A percentile compares a stretch with the other conserved stretches of the same genome.
Evolutionary conservation across 2,888 invertebrate species (phyloP).

Genomic region (Leptopilina myrica): DNA sequence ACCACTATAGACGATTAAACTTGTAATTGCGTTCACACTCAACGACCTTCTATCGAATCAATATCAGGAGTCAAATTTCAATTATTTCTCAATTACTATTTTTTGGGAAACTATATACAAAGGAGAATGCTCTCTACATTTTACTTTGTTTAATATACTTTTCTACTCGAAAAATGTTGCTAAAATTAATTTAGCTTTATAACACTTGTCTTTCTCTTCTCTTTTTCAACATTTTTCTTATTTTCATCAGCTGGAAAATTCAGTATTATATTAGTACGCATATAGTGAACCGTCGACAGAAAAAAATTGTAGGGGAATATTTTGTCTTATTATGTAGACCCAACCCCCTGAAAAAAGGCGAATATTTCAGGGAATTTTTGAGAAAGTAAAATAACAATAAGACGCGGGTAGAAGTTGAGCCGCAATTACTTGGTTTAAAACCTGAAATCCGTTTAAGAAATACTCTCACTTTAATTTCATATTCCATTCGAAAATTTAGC

Average conservation of each 20-base stretch:
- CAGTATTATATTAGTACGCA: too few relatives aligned
- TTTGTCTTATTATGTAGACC: too few relatives aligned
- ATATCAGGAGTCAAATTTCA: background rate
- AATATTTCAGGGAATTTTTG: background rate
- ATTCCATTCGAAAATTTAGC: constrained; percentile 32
- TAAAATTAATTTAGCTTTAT: background rate
- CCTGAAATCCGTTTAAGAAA: constrained; percentile 13
- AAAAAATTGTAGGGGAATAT: too few relatives aligned
- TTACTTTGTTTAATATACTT: too few relatives aligned
- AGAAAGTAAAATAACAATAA: background rate
- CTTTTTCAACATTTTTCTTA: background rate
- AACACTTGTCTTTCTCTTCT: background rate
- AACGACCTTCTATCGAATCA: constrained; percentile 55
- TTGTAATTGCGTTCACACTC: constrained; percentile 74
- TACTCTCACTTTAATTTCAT: constrained; percentile 14
- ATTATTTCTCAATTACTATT: background rate
- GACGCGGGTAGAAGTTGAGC: background rate
- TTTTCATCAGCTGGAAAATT: too few relatives aligned
- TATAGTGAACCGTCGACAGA: too few relatives aligned
- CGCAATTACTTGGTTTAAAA: constrained; percentile 11
- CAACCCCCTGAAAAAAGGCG: background rate
- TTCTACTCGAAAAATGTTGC: too few relatives aligned
- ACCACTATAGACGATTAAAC: constrained; percentile 70
- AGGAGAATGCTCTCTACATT: too few relatives aligned
- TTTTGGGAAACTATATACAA: background rate